Percentiles rank a stretch among this genome's conserved stretches.
Evolutionary conservation across 1,140 invertebrate species (phyloP).

Genomic region (Diprion similis): DNA sequence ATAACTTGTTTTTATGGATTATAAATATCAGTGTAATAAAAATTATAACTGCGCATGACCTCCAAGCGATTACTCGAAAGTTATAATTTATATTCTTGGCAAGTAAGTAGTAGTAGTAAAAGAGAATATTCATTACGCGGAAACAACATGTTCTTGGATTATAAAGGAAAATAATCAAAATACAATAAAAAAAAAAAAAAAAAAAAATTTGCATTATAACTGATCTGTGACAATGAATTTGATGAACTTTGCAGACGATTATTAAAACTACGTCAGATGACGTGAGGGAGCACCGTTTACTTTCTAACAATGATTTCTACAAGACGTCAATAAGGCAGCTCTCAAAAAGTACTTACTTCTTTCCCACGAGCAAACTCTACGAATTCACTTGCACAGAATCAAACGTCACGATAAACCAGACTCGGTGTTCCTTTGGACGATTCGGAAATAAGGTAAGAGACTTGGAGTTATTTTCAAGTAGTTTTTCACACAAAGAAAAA

Average conservation of each 20-base stretch:
- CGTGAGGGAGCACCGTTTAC: slow-evolving; percentile 61
- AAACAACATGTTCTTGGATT: too few relatives aligned
- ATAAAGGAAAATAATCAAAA: too few relatives aligned
- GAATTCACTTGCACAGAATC: slow-evolving; percentile 41
- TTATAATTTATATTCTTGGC: too few relatives aligned
- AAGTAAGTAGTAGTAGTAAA: too few relatives aligned
- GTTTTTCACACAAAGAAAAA: not conserved
- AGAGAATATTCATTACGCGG: too few relatives aligned
- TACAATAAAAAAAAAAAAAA: too few relatives aligned
- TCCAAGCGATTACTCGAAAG: too few relatives aligned
- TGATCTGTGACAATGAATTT: not conserved
- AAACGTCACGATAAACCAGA: slow-evolving; percentile 23
- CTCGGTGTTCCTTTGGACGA: slow-evolving; percentile 34
- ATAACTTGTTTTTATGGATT: too few relatives aligned
- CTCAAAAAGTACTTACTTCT: slow-evolving; percentile 65
- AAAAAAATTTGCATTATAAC: too few relatives aligned
- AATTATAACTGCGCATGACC: too few relatives aligned
- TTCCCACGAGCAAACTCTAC: slow-evolving; percentile 61
- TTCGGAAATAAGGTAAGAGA: slow-evolving; percentile 18
- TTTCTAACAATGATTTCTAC: slow-evolving; percentile 67
- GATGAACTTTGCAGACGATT: slow-evolving; percentile 8
- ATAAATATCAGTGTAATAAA: too few relatives aligned
- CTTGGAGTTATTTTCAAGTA: slow-evolving; percentile 17
- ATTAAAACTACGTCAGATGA: slow-evolving; percentile 48
- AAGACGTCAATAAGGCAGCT: slow-evolving; percentile 65